phyloP scores from a whole-genome alignment of 2,797 vertebrate genomes.

The Peromyscus attwateri region DNA sequence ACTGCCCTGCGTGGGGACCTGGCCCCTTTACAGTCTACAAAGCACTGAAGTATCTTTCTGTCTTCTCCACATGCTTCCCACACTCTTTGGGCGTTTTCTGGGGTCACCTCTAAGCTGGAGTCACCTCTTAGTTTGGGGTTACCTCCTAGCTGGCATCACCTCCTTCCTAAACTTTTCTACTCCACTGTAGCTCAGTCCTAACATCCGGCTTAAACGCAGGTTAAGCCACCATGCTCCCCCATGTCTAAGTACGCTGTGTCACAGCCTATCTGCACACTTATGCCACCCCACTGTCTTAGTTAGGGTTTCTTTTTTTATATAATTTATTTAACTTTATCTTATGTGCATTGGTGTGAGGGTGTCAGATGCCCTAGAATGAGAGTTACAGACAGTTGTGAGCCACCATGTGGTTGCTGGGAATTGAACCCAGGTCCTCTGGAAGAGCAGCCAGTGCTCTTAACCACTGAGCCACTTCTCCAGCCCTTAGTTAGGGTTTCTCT shows the following conservation, averaged over 20 bases:
- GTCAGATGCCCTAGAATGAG: no score
- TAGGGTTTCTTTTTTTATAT: background rate
- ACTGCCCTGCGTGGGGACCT: background rate
- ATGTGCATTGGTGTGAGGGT: no score
- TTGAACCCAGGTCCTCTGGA: no score
- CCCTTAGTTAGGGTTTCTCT: background rate
- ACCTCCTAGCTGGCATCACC: background rate
- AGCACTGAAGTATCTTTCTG: background rate
- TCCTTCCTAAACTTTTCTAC: no score
- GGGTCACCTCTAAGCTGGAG: background rate
- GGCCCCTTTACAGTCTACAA: no score
- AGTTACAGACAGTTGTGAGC: no score
- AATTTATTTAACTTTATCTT: no score
- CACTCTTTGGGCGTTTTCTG: background rate
- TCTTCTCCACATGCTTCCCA: background rate
- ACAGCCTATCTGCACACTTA: background rate
- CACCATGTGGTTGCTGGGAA: no score
- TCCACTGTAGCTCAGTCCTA: no score
- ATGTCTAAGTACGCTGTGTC: fast-evolving
- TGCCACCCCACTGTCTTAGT: background rate
- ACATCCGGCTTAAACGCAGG: background rate
- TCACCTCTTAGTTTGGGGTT: background rate
- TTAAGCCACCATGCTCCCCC: background rate
- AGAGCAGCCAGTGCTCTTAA: no score
- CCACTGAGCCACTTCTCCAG: no score